Evolutionary conservation across 2,888 invertebrate species (phyloP), one percentile per base, ranked within the genome.

Genomic region (Ophion ellenae): DNA sequence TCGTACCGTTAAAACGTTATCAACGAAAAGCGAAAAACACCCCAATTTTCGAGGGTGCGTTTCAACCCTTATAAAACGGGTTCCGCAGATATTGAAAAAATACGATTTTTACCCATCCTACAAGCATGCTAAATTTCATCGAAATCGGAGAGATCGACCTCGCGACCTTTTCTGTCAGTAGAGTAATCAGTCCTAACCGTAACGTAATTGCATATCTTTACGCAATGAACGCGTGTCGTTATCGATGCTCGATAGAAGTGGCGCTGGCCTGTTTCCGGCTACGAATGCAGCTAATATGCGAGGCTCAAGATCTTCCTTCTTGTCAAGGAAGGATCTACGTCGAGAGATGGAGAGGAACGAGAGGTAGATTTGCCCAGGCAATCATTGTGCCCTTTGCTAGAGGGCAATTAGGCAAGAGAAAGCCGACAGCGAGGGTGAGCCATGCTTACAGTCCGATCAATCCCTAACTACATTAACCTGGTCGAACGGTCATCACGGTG

Each of bases 391-490:
- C 32, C 47, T 85, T 86, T 87, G 88, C 71, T 85, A 83, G 87
- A 88, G 86, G 53, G 82, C 89, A 89, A 90, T 91, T 90, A 90
- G 88, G 90, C 88, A 32, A 73, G 71, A 88, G 87, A 64, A 66
- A 64, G 71, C 59, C 9, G 59, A 53, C 11, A 57, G 67, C 61
- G 69, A 78, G 78, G 59, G 40, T 17, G 17, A 17, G 59, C 82
- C 76, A 86, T 86, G 89, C 90, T 91, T 89, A 90, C 89, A 88
- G 86, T 90, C 90, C 91, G 90, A 91, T 92, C 89, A 90, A 90
- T 88, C 90, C 89, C 90, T 92, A 92, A 92, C 92, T 92, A 92
- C 90, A 89, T 92, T 92, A 91, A 91, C 92, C 89, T 90, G 91
- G 90, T 53, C 75, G 81, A 81, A 76, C 63, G 24, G 88, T 89